A percentile compares a stretch with the other conserved stretches of the same genome.
Evolutionary conservation across 2,888 invertebrate species (phyloP).

Genomic region (Frankliniella intonsa): DNA sequence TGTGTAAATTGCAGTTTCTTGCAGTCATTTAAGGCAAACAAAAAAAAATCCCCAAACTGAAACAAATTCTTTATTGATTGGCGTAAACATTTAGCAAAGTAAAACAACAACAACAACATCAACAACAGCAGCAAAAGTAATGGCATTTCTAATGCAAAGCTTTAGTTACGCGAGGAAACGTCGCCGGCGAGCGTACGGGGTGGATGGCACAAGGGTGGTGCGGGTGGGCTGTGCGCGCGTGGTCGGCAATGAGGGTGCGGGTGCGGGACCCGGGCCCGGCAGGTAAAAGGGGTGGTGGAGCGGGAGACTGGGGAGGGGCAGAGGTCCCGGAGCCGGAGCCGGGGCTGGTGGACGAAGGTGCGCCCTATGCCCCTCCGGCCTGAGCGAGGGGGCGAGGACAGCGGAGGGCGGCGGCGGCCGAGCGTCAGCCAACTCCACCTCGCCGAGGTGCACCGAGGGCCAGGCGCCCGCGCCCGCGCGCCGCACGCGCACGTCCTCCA

Average conservation of each 20-base stretch:
- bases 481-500: conserved; percentile 13
- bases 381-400: background rate
- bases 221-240: background rate
- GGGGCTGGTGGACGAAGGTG: background rate
- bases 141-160: too few relatives aligned
- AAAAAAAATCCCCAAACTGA: background rate
- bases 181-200: background rate
- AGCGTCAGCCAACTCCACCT: background rate
- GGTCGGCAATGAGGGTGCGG: background rate
- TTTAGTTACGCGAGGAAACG: background rate
- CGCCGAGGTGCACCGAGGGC: conserved; percentile 3
- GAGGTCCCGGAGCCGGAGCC: background rate
- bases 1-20: too few relatives aligned
- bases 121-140: background rate
- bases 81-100: background rate
- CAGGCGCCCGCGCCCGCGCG: too few relatives aligned
- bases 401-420: background rate
- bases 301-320: background rate
- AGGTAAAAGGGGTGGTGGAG: background rate
- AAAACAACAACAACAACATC: background rate
- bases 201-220: background rate
- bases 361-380: too few relatives aligned
- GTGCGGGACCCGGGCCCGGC: background rate
- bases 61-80: background rate
- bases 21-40: background rate